Conservation (phyloP, 2,888 invertebrate genomes). For the Nipponacmea schrenckii region DNA sequence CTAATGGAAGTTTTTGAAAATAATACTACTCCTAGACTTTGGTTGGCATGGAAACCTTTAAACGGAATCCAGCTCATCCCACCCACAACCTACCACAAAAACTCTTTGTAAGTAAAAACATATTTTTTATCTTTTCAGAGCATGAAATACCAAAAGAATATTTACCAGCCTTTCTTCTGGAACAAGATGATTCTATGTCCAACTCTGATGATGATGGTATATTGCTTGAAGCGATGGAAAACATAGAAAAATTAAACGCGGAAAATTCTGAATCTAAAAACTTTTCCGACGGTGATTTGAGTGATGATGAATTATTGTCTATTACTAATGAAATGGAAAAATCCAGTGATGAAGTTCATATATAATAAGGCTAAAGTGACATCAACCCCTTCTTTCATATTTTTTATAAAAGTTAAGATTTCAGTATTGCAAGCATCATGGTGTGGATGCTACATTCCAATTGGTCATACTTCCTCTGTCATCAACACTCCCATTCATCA, state of each 20-base stretch:
- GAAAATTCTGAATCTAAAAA: constrained; percentile 9
- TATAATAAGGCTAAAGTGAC: too few species aligned
- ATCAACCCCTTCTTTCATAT: too few species aligned
- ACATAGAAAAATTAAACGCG: not conserved
- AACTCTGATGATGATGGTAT: constrained; percentile 28
- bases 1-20: too few species aligned
- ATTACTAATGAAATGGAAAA: constrained; percentile 40
- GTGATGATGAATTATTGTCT: constrained; percentile 42
- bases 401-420: too few species aligned
- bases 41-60: too few species aligned
- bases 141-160: constrained; percentile 39
- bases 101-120: too few species aligned
- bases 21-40: too few species aligned
- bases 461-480: too few species aligned
- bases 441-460: too few species aligned
- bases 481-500: too few species aligned
- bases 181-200: constrained; percentile 23
- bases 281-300: constrained; percentile 29
- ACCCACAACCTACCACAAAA: not conserved
- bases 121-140: constrained; percentile 32
- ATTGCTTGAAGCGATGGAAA: not conserved
- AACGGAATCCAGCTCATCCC: not conserved
- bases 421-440: too few species aligned
- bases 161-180: constrained; percentile 43
- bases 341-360: not conserved